phyloP scores from a whole-genome alignment of 2,888 invertebrate genomes.

The Lapara coniferarum region DNA sequence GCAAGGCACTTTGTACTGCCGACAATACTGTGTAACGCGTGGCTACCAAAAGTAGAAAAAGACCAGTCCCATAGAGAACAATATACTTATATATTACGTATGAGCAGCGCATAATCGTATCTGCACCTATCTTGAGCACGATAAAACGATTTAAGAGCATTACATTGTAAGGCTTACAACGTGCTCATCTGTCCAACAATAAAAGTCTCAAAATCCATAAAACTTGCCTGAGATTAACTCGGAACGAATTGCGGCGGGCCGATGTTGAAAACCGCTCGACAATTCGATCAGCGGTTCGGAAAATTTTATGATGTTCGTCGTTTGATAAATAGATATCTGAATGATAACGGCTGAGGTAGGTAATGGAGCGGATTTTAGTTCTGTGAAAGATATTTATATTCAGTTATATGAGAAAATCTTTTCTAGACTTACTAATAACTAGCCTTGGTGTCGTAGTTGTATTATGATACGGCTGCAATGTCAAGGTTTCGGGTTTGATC shows the following conservation, averaged over 20 bases:
- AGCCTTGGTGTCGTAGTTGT: too few relatives aligned
- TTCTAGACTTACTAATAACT: too few relatives aligned
- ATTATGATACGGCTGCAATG: too few relatives aligned
- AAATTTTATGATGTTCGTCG: neutral
- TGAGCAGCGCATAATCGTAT: neutral
- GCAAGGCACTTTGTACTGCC: too few relatives aligned
- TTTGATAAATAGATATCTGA: constrained; percentile 6
- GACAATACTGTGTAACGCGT: too few relatives aligned
- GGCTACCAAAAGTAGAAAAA: too few relatives aligned
- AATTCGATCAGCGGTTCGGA: constrained; percentile 26
- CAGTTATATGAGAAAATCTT: too few relatives aligned
- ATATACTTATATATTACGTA: too few relatives aligned
- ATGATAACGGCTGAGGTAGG: neutral
- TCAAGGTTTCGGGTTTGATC: too few relatives aligned
- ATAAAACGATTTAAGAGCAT: constrained; percentile 32
- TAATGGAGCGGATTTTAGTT: neutral
- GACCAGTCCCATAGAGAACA: too few relatives aligned
- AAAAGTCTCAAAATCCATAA: constrained; percentile 38
- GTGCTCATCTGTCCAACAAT: constrained; percentile 33
- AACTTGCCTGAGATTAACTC: constrained; percentile 37
- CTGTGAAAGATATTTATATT: neutral
- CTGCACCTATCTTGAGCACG: neutral
- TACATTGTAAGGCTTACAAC: constrained; percentile 41
- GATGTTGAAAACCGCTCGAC: constrained; percentile 28
- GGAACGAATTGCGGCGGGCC: constrained; percentile 30